Evolutionary conservation across 2,888 invertebrate species (phyloP), one percentile per base, ranked within the genome.

Genomic region (Liodrosophila aerea): DNA sequence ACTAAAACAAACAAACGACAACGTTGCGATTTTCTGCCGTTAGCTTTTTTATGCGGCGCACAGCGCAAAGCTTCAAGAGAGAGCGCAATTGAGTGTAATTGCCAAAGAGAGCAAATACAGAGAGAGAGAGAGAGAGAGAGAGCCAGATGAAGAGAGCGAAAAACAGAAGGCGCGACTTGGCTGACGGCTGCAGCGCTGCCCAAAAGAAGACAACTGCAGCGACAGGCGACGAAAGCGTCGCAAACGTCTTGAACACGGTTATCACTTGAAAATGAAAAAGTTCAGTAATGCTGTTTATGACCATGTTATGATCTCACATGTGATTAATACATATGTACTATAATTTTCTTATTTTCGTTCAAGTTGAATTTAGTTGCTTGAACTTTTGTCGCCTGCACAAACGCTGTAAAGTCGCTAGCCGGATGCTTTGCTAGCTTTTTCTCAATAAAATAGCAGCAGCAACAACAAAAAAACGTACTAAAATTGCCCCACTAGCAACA

Each of bases 11-110:
- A 66, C 62, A 44, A 22, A 64, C 59, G 36, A 49, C 57, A 64
- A 33, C 77, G 64, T 56, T 73, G 81, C 74, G 68, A 80, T 72
- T 72, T 77, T 78, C 63, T 71, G 67, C 75, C 81, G 77, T 77
- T 77, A 77, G 75, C 64, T 81, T 81, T 66, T 76, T 64, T 72
- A 52, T 53, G 54, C 58, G 51, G 60, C 65, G 65, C 59, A 30
- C 50, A 58, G 53, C 50, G 65, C 58, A 76, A 70, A 73, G 76
- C 78, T 78, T 27, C 40, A 22, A 34, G 12, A 13, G 13, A 34
- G 39, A 18, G 11, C 16, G 18, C 5, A 8, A 13, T 2, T 3
- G 16, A 37, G 2, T 22, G 22, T 11, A n/a, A n/a, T 16, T 18
- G 18, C n/a, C 3, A 11, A 16, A 16, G 2, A 12, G 16, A 5